Percentiles rank a stretch among this genome's conserved stretches.
These are phyloP conservation scores for Phocides pigmalion DNA, from an alignment of 1,140 invertebrate genomes.

Conservation along the genomic window DNA sequence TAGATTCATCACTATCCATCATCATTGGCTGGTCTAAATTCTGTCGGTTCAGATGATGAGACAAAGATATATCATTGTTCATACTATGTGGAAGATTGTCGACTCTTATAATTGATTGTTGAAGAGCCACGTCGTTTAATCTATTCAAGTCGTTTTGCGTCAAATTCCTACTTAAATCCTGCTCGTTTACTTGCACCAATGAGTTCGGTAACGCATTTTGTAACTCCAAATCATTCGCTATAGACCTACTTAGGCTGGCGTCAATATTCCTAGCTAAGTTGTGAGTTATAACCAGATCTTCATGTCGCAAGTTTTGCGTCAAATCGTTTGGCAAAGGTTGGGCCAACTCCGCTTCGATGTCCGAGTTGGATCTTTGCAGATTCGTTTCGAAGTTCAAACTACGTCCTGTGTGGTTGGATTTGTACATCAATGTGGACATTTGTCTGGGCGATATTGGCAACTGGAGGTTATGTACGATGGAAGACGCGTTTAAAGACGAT, in stretches of 20 bases:
- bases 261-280: conserved; percentile 59
- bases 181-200: conserved; percentile 58
- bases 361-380: conserved; percentile 57
- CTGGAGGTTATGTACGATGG: conserved; percentile 69
- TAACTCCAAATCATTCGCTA: conserved; percentile 62
- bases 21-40: conserved; percentile 54
- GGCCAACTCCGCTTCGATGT: conserved; percentile 49
- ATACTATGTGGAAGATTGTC: conserved; percentile 53
- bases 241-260: conserved; percentile 46
- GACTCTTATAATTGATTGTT: conserved; percentile 42
- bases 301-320: conserved; percentile 53
- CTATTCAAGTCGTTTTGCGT: conserved; percentile 46
- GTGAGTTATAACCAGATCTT: conserved; percentile 52
- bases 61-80: conserved; percentile 57
- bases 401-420: conserved; percentile 62
- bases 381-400: conserved; percentile 63
- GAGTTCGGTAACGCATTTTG: conserved; percentile 55
- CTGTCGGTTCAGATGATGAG: conserved; percentile 55
- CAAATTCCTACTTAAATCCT: conserved; percentile 46
- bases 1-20: conserved; percentile 47
- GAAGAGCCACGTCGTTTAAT: conserved; percentile 47
- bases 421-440: conserved; percentile 74
- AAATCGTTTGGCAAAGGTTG: conserved; percentile 53
- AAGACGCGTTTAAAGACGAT: conserved; percentile 52
- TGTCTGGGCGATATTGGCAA: conserved; percentile 69